Evolutionary conservation across 2,113 vertebrate genomes (phyloP).

Genomic region (Peromyscus maniculatus): DNA sequence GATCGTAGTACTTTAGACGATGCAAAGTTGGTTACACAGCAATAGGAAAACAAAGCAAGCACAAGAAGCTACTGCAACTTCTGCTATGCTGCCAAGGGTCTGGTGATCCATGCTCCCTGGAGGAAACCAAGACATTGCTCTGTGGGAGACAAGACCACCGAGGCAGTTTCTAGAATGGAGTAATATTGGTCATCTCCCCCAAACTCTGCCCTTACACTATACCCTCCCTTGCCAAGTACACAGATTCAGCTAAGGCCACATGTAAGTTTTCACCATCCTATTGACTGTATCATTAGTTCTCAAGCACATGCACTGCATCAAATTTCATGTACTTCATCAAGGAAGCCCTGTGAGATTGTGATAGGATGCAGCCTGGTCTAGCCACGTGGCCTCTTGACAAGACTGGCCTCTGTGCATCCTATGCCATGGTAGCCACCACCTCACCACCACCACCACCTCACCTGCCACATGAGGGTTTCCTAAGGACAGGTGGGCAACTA

Average conservation of each 20-base stretch:
- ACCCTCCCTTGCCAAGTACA: fast-evolving
- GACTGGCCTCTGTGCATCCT: not conserved
- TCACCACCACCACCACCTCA: not conserved
- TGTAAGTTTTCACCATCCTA: not conserved
- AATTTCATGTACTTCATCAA: not conserved
- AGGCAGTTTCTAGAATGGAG: not conserved
- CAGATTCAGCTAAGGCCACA: not conserved
- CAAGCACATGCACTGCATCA: not conserved
- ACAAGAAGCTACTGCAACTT: not conserved
- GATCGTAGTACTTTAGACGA: not conserved
- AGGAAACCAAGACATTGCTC: not conserved
- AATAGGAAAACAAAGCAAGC: not conserved
- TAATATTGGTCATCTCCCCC: not conserved
- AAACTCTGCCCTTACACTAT: not conserved
- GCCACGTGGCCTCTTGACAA: not conserved
- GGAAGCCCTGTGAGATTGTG: not conserved
- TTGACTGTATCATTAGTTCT: not conserved
- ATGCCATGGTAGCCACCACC: not conserved
- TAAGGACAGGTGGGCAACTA: not conserved
- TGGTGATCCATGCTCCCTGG: not conserved
- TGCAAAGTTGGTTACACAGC: not conserved
- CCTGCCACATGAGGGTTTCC: not conserved
- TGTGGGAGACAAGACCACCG: not conserved
- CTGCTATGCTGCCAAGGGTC: not conserved
- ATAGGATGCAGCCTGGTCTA: not conserved